Evolutionary conservation across 2,888 invertebrate species (phyloP).

Genomic region (Lasioglossum marginatum): DNA sequence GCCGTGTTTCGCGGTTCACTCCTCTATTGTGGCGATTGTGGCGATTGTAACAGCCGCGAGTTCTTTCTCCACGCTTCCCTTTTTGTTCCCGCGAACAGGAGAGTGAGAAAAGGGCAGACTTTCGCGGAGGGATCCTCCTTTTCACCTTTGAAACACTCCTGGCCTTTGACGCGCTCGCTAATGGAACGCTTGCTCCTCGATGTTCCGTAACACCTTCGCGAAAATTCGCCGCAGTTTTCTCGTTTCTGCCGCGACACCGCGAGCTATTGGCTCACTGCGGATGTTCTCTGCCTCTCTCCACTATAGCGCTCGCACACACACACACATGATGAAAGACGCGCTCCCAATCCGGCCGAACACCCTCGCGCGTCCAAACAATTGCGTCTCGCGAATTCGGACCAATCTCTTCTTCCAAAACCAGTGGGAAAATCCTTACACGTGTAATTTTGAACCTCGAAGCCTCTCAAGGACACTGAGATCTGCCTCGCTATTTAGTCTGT

Average conservation of each 20-base stretch:
- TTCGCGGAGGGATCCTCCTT: slow-evolving; percentile 15
- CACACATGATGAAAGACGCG: not conserved
- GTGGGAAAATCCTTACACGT: no score
- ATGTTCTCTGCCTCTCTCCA: not conserved
- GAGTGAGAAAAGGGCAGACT: not conserved
- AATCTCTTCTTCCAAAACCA: no score
- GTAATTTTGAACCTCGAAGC: no score
- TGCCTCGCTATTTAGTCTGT: no score
- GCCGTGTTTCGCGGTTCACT: slow-evolving; percentile 35
- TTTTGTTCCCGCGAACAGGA: not conserved
- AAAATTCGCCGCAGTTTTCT: not conserved
- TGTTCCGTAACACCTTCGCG: not conserved
- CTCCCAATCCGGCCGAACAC: not conserved
- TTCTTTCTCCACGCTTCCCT: not conserved
- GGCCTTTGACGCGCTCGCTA: slow-evolving; percentile 50
- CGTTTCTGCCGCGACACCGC: not conserved
- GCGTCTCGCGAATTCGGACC: not conserved
- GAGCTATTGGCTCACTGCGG: slow-evolving; percentile 9
- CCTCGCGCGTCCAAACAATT: not conserved
- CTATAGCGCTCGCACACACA: not conserved
- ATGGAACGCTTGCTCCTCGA: slow-evolving; percentile 52
- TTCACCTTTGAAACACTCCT: slow-evolving; percentile 30
- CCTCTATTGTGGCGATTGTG: slow-evolving; percentile 40
- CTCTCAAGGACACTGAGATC: no score
- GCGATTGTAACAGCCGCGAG: not conserved